Evolutionary conservation across 2,113 vertebrate genomes (phyloP).

Genomic region (Acrocephalus arundinaceus): DNA sequence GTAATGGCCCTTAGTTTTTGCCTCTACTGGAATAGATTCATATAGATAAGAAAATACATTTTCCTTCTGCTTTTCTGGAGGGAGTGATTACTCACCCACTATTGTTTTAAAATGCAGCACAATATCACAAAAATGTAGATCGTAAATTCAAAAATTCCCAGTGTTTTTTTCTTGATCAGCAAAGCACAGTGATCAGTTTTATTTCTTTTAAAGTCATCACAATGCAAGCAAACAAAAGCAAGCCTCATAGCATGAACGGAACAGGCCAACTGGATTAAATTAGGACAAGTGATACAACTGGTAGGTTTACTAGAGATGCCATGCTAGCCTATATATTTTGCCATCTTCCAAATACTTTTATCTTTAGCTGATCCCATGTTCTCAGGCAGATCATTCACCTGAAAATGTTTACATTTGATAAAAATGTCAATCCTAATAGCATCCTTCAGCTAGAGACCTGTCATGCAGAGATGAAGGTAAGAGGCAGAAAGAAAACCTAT

Average conservation of each 20-base stretch:
- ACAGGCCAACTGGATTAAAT: background rate
- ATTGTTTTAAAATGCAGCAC: background rate
- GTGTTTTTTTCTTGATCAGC: background rate
- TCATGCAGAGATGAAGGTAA: background rate
- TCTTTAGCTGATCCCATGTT: background rate
- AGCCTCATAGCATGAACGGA: background rate
- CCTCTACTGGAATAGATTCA: background rate
- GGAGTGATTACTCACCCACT: background rate
- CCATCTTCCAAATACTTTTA: background rate
- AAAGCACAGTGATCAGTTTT: background rate
- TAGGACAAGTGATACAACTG: background rate
- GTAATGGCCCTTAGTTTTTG: background rate
- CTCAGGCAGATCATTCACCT: background rate
- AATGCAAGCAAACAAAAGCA: background rate
- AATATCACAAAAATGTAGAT: background rate
- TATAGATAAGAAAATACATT: background rate
- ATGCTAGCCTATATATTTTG: background rate
- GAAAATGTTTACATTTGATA: slow-evolving; percentile 3
- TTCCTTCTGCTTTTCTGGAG: background rate
- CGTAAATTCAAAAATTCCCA: background rate
- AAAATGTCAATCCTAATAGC: slow-evolving; percentile 16
- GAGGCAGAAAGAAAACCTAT: background rate
- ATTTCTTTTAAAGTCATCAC: background rate
- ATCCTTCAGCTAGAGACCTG: background rate
- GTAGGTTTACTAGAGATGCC: background rate